Conservation (phyloP, 2,797 vertebrate genomes). For the Tapirus indicus region DNA sequence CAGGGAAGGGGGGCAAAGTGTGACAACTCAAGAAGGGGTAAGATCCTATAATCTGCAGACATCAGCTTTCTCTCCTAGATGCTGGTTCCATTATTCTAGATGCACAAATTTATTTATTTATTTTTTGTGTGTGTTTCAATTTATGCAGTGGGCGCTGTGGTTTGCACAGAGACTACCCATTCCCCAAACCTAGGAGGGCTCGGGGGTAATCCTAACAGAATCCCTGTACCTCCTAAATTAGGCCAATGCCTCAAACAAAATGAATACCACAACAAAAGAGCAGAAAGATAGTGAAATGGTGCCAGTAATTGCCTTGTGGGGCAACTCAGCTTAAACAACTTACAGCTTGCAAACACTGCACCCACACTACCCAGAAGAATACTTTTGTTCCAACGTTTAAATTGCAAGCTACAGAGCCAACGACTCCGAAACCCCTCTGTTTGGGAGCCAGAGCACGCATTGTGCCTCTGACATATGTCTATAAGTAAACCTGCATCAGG, state of each 20-base stretch:
- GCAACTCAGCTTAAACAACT: constrained; percentile 70
- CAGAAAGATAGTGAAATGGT: constrained; percentile 69
- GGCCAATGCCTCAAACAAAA: constrained; percentile 72
- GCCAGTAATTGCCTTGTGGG: constrained; percentile 77
- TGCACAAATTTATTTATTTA: background rate
- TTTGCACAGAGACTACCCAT: constrained; percentile 50
- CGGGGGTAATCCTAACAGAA: constrained; percentile 64
- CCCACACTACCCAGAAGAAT: constrained; percentile 69
- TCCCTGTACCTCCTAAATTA: constrained; percentile 64
- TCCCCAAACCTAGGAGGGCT: constrained; percentile 42
- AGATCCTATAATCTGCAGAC: background rate
- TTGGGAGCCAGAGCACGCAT: constrained; percentile 17
- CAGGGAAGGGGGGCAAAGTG: background rate
- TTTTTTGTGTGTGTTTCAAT: background rate
- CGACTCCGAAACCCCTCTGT: constrained; percentile 38
- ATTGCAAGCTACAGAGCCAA: constrained; percentile 70
- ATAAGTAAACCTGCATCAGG: constrained; percentile 22
- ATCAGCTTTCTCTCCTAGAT: background rate
- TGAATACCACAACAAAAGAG: constrained; percentile 69
- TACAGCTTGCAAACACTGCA: constrained; percentile 54
- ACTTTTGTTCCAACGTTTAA: constrained; percentile 71
- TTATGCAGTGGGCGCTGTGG: constrained; percentile 65
- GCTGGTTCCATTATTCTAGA: background rate
- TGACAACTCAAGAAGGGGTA: background rate
- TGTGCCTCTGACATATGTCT: constrained; percentile 56